Conservation (phyloP, 2,888 invertebrate species). For the Aspidapion aeneum region DNA sequence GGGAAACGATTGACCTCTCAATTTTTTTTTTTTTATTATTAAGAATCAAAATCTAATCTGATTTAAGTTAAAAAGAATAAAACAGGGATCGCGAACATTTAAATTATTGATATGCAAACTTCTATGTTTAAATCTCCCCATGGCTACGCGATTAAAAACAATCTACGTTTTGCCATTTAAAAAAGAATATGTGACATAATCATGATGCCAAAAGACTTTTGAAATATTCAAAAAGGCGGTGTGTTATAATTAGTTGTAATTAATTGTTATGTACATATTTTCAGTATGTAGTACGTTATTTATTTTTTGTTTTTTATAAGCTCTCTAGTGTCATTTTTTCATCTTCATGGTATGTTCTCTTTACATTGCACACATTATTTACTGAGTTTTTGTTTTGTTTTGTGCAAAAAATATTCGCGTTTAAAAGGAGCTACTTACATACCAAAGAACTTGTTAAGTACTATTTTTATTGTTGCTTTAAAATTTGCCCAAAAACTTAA, state of each 20-base stretch:
- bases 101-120: too few species aligned
- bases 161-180: slow-evolving; percentile 46
- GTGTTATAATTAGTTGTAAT: slow-evolving; percentile 40
- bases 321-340: background rate
- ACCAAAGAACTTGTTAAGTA: background rate
- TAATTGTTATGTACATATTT: slow-evolving; percentile 49
- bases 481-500: too few species aligned
- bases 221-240: slow-evolving; percentile 41
- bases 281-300: slow-evolving; percentile 43
- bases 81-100: too few species aligned
- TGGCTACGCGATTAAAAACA: too few species aligned
- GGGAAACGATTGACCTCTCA: too few species aligned
- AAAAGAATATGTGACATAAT: slow-evolving; percentile 27
- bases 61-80: too few species aligned
- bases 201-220: slow-evolving; percentile 40
- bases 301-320: slow-evolving; percentile 34
- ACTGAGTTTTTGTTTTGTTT: background rate
- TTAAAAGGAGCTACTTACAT: background rate
- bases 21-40: too few species aligned
- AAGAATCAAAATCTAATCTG: too few species aligned
- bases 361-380: background rate
- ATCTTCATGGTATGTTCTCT: background rate
- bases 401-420: background rate
- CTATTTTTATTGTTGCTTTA: background rate
- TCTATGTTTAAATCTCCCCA: too few species aligned